Evolutionary conservation across 2,888 invertebrate species (phyloP).

Genomic region (Rhynchonema sp.): DNA sequence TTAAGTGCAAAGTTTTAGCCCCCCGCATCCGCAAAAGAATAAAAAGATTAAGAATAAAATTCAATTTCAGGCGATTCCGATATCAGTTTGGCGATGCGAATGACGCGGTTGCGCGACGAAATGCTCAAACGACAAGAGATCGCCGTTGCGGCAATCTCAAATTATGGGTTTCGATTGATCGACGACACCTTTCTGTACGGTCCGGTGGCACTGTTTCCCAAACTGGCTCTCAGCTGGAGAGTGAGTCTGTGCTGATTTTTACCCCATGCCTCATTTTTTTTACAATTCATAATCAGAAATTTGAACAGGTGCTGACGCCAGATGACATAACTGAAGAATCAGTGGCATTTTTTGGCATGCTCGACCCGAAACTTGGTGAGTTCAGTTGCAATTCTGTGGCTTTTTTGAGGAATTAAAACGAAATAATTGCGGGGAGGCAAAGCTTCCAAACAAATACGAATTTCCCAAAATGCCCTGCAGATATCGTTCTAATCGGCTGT

Average conservation of each 20-base stretch:
- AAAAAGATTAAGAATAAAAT: too few relatives aligned
- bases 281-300: too few relatives aligned
- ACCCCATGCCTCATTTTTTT: too few relatives aligned
- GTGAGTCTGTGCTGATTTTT: slow-evolving; percentile 11
- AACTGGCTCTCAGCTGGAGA: slow-evolving; percentile 22
- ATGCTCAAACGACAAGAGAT: not conserved
- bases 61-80: too few relatives aligned
- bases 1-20: too few relatives aligned
- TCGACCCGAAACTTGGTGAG: slow-evolving; percentile 63
- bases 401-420: not conserved
- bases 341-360: slow-evolving; percentile 51
- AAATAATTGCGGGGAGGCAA: not conserved
- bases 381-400: slow-evolving; percentile 8
- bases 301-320: slow-evolving; percentile 25
- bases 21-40: too few relatives aligned
- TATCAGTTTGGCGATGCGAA: not conserved
- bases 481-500: not conserved
- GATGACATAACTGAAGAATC: slow-evolving; percentile 54
- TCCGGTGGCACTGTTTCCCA: slow-evolving; percentile 23
- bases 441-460: too few relatives aligned
- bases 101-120: not conserved
- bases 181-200: slow-evolving; percentile 23
- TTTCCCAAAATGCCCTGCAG: not conserved
- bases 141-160: not conserved
- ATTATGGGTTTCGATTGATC: slow-evolving; percentile 19